Evolutionary conservation across 2,113 vertebrate genomes (phyloP).

Genomic region (Notarius lentiginosus): DNA sequence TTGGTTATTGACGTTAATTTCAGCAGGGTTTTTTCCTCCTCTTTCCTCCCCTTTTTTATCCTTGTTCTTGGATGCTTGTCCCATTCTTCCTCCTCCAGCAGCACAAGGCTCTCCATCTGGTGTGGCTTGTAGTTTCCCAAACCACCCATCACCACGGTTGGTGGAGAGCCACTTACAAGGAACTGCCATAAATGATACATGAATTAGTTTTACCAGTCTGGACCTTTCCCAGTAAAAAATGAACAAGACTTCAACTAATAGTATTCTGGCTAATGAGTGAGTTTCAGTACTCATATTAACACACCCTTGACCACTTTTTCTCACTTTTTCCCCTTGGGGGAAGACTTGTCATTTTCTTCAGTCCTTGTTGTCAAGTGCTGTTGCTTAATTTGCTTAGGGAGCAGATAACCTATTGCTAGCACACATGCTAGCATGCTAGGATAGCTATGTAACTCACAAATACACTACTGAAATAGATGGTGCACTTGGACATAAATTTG

Average conservation of each 20-base stretch:
- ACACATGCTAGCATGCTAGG: background rate
- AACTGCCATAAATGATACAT: background rate
- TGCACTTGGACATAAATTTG: background rate
- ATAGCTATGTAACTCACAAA: background rate
- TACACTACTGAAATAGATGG: background rate
- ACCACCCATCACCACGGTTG: background rate
- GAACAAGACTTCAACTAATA: background rate
- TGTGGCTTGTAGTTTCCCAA: conserved; percentile 6
- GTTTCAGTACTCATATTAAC: background rate
- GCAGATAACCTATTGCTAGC: background rate
- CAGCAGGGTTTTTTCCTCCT: background rate
- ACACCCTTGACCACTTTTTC: background rate
- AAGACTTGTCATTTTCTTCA: background rate
- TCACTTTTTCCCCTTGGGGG: background rate
- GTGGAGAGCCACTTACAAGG: background rate
- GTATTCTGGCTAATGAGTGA: background rate
- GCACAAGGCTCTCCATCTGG: background rate
- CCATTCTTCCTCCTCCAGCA: background rate
- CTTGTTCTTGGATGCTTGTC: background rate
- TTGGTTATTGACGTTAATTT: background rate
- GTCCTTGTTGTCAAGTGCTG: background rate
- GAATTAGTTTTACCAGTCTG: background rate
- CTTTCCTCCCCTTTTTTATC: conserved; percentile 9
- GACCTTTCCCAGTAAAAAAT: background rate
- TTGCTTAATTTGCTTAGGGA: background rate